These are phyloP conservation scores for Tridacna gigas DNA, from an alignment of 2,888 invertebrate species.

Conservation along the genomic window DNA sequence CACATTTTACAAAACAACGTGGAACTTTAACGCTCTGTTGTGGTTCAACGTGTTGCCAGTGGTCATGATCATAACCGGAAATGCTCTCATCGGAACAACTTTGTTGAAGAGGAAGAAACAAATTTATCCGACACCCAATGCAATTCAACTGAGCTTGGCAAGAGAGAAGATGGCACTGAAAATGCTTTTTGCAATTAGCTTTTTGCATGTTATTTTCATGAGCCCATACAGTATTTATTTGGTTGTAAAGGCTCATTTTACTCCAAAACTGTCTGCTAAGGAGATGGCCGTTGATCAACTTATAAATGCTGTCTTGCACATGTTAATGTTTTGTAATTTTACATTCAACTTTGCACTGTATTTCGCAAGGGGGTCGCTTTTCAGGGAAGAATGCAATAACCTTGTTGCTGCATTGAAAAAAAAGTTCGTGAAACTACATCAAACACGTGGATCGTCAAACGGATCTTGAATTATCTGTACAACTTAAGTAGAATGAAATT, in stretches of 20 bases:
- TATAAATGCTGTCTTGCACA: neutral
- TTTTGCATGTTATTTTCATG: neutral
- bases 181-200: neutral
- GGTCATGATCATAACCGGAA: constrained; percentile 3
- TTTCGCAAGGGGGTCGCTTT: neutral
- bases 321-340: neutral
- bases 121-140: neutral
- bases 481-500: too few species aligned
- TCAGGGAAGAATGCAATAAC: neutral
- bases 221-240: neutral
- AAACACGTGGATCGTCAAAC: too few species aligned
- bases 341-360: constrained; percentile 9
- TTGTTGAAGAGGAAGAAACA: neutral
- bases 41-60: constrained; percentile 1
- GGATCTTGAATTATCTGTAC: too few species aligned
- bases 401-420: neutral
- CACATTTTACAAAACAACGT: neutral
- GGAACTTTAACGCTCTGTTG: neutral
- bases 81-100: neutral
- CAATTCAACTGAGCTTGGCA: neutral
- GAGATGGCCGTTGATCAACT: neutral
- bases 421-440: too few species aligned
- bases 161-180: neutral
- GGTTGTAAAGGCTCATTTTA: neutral
- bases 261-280: neutral